Conservation (phyloP, 2,797 vertebrate species). For the Steatocranus sp. region DNA sequence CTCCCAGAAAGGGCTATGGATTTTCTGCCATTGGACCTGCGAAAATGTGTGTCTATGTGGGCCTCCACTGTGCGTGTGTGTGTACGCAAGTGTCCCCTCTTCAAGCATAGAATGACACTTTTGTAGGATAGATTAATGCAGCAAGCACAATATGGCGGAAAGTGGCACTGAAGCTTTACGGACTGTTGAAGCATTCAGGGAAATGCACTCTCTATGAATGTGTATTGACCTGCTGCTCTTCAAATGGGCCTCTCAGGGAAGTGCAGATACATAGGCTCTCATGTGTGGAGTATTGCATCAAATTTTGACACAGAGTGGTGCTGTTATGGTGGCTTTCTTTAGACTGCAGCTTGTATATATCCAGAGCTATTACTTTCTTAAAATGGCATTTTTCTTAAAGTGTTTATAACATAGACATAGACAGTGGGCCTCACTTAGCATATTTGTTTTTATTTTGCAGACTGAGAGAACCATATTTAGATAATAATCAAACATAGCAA, state of each 20-base stretch:
- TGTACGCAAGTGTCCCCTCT: slow-evolving; percentile 41
- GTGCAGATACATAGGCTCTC: slow-evolving; percentile 35
- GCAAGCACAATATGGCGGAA: slow-evolving; percentile 65
- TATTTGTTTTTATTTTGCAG: not conserved
- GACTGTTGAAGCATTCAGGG: slow-evolving; percentile 62
- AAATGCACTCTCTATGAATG: slow-evolving; percentile 74
- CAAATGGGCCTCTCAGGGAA: slow-evolving; percentile 57
- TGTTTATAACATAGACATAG: not conserved
- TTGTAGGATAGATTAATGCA: slow-evolving; percentile 74
- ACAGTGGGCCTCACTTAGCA: not conserved
- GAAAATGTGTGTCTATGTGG: slow-evolving; percentile 61
- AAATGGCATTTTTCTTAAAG: not conserved
- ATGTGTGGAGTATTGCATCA: slow-evolving; percentile 43
- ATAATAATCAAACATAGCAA: not conserved
- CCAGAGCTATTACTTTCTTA: not conserved
- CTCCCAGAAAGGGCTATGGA: slow-evolving; percentile 82
- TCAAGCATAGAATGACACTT: slow-evolving; percentile 63
- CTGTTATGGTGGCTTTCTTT: slow-evolving; percentile 20
- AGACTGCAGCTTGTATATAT: not conserved
- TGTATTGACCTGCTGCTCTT: slow-evolving; percentile 74
- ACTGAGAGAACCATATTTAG: not conserved
- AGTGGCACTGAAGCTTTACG: slow-evolving; percentile 63
- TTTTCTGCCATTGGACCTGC: slow-evolving; percentile 85
- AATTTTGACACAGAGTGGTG: slow-evolving; percentile 28
- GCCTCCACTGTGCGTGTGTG: slow-evolving; percentile 10